Base-by-base conservation (phyloP, 1,140 invertebrate genomes). In the Maniola jurtina region DNA sequence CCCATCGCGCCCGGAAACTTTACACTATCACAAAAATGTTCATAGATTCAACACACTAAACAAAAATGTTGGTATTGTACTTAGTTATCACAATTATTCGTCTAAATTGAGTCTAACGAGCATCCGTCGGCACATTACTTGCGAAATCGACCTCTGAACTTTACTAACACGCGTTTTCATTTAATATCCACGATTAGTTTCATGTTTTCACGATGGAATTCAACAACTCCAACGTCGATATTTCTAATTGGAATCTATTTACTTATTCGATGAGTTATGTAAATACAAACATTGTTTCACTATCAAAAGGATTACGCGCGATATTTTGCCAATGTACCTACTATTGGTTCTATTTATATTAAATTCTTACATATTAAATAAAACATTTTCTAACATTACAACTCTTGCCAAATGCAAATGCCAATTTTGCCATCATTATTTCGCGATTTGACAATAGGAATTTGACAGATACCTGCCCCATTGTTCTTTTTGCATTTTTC, bases 1-100 rank as follows among this genome's bases (percentile, higher is more conserved):
- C 86, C 86, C 86, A 89, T 88, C 69, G 76, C 76, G 45, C 34
- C 8, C 16, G 42, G 57, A 25, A 64, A 66, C 69, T 66, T 66
- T 60, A 58, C 63, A 70, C 58, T 42, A 38, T 15, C 25, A 38
- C 35, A 33, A n/a, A 5, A 11, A 15, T 11, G 34, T 35, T 15
- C 55, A 57, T 40, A 57, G 7, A 40, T 57, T 64, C 13, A 57
- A 73, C 61, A 72, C 72, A 73, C 71, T n/a, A 75, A 66, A 70
- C 67, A 75, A 58, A 66, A 25, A 25, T 25, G 25, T 25, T 25
- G 25, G 25, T 25, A 25, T n/a, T 25, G 25, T 25, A 25, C 25
- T 25, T 25, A 25, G 25, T 25, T 25, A 25, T 25, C 25, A 80
- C 71, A 60, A 48, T 64, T 52, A 65, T 61, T 62, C 38, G 14